phyloP scores from a whole-genome alignment of 2,888 invertebrate species.

The Synanthedon vespiformis region DNA sequence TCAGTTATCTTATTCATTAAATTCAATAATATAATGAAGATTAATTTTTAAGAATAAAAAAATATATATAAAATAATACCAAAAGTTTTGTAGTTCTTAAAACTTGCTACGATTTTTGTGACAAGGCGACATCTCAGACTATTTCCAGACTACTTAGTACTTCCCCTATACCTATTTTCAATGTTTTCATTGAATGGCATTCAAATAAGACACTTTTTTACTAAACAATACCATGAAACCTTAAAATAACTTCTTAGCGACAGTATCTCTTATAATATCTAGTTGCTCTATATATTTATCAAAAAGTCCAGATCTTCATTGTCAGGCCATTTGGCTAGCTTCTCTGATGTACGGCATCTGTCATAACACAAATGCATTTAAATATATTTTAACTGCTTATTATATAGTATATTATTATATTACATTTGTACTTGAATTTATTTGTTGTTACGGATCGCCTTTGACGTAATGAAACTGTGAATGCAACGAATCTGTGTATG shows the following conservation, averaged over 20 bases:
- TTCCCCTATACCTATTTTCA: too few relatives aligned
- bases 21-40: too few relatives aligned
- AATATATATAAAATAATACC: too few relatives aligned
- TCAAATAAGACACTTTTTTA: too few relatives aligned
- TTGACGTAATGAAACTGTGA: neutral
- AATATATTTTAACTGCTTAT: neutral
- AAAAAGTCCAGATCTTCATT: conserved; percentile 44
- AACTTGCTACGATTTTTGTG: too few relatives aligned
- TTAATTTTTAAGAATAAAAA: too few relatives aligned
- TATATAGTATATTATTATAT: neutral
- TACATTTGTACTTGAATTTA: neutral
- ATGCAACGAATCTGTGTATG: neutral
- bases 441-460: neutral
- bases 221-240: neutral
- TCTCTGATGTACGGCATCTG: conserved; percentile 38
- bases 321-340: conserved; percentile 49
- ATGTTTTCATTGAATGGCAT: too few relatives aligned
- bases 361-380: conserved; percentile 19
- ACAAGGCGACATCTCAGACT: too few relatives aligned
- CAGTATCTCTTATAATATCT: conserved; percentile 6
- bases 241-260: neutral
- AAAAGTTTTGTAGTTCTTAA: too few relatives aligned
- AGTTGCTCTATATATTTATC: conserved; percentile 45
- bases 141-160: too few relatives aligned
- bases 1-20: too few relatives aligned